Base-by-base conservation (phyloP, 2,888 invertebrate genomes). In the Hartigia nigra region DNA sequence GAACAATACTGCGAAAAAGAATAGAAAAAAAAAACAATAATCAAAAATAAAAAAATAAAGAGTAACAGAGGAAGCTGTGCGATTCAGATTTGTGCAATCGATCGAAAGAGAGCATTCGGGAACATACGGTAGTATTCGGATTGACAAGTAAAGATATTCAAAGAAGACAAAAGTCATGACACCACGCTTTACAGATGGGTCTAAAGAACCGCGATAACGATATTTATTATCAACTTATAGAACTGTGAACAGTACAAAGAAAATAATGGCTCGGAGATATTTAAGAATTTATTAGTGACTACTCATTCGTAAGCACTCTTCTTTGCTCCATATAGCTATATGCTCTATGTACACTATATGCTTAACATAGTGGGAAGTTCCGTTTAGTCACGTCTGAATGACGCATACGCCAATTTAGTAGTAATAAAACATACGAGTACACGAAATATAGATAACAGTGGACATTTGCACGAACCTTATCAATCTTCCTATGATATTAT, bases 381-480 rank as follows among this genome's bases (percentile, higher is more conserved):
- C 85, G 82, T 84, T 86, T 85, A 87, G 86, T 87, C 86, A 87
- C 82, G 87, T 86, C 83, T 74, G 76, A 82, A 81, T 87, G 87
- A 87, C 87, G 87, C 86, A 86, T 85, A 81, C 83, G 83, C 84
- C 86, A 85, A 86, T 84, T 87, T 84, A 81, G 82, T 23, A 23
- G 9, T 55, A 23, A 23, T 55, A 23, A 55, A 55, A 23, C 23
- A 23, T 55, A 55, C 23, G 23, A 55, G 23, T 55, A 23, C 9
- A 55, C 55, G 23, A 14, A 55, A 23, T 55, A 55, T 23, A 55
- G 55, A 55, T 55, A 55, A 39, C 39, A 39, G 39, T 23, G 39
- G 4, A 23, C 14, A 23, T 23, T 55, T 55, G 23, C 23, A 2
- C 23, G 23, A 55, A 9, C 55, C 55, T 55, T 55, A 55, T 55